Evolutionary conservation across 2,888 invertebrate species (phyloP).

Genomic region (Rhagophthalmus giganteus): DNA sequence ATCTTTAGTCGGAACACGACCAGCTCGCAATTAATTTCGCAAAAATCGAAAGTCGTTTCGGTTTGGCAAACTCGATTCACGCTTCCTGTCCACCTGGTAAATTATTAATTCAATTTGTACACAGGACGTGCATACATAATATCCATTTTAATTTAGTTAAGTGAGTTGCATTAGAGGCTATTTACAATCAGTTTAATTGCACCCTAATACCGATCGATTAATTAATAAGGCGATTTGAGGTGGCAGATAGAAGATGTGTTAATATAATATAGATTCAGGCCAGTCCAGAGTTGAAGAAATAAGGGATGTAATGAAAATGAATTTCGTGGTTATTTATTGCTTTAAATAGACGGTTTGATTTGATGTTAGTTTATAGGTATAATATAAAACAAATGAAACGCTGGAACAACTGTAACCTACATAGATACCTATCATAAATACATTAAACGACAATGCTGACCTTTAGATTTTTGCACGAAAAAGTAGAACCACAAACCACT

Average conservation of each 20-base stretch:
- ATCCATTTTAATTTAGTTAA: background rate
- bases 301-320: too few relatives aligned
- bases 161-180: background rate
- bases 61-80: slow-evolving; percentile 13
- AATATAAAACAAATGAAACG: background rate
- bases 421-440: background rate
- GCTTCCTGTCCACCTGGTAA: slow-evolving; percentile 16
- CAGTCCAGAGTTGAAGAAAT: too few relatives aligned
- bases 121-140: background rate
- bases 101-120: slow-evolving; percentile 8
- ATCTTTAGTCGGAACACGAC: slow-evolving; percentile 18
- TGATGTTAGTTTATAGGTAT: too few relatives aligned
- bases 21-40: slow-evolving; percentile 21
- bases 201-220: background rate
- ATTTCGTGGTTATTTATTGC: background rate
- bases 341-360: too few relatives aligned
- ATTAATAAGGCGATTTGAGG: background rate
- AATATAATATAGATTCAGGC: background rate
- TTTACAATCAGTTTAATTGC: background rate
- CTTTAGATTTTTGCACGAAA: background rate
- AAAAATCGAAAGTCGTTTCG: slow-evolving; percentile 26
- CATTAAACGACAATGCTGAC: background rate
- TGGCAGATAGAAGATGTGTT: background rate
- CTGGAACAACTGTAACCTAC: background rate
- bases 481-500: background rate